phyloP scores from a whole-genome alignment of 2,113 vertebrate species.

The Triplophysa tibetana region DNA sequence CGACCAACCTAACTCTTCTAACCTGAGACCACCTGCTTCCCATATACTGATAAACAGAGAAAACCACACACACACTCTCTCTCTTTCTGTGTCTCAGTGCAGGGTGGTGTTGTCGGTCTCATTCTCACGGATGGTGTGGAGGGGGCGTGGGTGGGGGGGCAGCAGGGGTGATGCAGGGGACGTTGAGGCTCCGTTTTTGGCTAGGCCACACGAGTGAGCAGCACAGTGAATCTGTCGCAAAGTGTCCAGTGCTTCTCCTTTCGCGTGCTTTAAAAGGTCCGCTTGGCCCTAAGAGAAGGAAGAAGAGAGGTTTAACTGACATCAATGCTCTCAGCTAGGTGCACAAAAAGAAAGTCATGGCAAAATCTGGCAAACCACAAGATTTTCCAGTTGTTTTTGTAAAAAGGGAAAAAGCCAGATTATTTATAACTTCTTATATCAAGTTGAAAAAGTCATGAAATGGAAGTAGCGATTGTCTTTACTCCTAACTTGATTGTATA shows the following conservation, averaged over 20 bases:
- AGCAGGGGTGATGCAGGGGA: conserved; percentile 64
- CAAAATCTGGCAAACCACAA: too few relatives aligned
- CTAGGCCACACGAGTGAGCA: conserved; percentile 86
- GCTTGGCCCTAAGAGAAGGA: conserved; percentile 80
- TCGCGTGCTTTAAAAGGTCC: conserved; percentile 87
- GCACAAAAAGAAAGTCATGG: too few relatives aligned
- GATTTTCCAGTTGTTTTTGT: too few relatives aligned
- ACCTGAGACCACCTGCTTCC: not conserved
- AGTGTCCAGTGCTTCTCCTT: conserved; percentile 84
- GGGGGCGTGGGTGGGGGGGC: conserved; percentile 65
- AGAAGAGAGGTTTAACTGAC: not conserved
- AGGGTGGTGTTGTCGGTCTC: conserved; percentile 67
- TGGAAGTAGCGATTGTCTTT: too few relatives aligned
- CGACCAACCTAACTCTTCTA: not conserved
- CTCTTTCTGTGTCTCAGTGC: conserved; percentile 73
- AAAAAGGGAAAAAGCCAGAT: too few relatives aligned
- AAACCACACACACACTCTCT: not conserved
- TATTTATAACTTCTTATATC: too few relatives aligned
- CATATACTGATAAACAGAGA: not conserved
- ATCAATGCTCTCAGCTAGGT: too few relatives aligned
- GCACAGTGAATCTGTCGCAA: conserved; percentile 90
- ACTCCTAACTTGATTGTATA: too few relatives aligned
- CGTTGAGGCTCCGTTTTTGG: conserved; percentile 79
- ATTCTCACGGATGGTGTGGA: conserved; percentile 76
- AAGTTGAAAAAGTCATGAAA: too few relatives aligned